A percentile compares a stretch with the other conserved stretches of the same genome.
These are phyloP conservation scores for Heliconius congener DNA, from an alignment of 1,140 invertebrate species.

Conservation along the genomic window DNA sequence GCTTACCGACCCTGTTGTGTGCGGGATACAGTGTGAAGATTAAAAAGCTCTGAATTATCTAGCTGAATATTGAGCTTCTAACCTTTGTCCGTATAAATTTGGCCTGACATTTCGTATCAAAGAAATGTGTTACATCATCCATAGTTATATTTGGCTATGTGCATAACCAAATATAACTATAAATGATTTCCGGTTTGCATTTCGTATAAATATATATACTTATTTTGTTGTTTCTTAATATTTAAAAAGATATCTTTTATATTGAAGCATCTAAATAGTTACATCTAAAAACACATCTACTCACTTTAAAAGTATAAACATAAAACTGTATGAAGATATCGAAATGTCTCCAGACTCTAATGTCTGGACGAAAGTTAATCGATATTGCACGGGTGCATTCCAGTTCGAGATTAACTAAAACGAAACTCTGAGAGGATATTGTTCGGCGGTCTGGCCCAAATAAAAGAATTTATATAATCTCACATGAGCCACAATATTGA, in stretches of 20 bases:
- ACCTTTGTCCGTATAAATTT: constrained; percentile 19
- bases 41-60: constrained; percentile 10
- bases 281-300: background rate
- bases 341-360: constrained; percentile 11
- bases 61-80: constrained; percentile 19
- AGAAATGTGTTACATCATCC: constrained; percentile 10
- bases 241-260: background rate
- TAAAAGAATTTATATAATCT: background rate
- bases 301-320: background rate
- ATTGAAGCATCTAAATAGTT: background rate
- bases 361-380: constrained; percentile 27
- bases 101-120: constrained; percentile 24
- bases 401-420: constrained; percentile 16
- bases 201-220: background rate
- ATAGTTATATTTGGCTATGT: no score
- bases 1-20: no score
- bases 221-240: background rate
- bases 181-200: background rate
- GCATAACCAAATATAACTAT: background rate
- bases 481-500: background rate
- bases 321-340: constrained; percentile 19
- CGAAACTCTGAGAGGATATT: constrained; percentile 16
- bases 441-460: constrained; percentile 1
- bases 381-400: constrained; percentile 22
- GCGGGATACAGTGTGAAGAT: no score